Evolutionary conservation across 2,797 vertebrate species (phyloP).

Genomic region (Myotis planiceps): DNA sequence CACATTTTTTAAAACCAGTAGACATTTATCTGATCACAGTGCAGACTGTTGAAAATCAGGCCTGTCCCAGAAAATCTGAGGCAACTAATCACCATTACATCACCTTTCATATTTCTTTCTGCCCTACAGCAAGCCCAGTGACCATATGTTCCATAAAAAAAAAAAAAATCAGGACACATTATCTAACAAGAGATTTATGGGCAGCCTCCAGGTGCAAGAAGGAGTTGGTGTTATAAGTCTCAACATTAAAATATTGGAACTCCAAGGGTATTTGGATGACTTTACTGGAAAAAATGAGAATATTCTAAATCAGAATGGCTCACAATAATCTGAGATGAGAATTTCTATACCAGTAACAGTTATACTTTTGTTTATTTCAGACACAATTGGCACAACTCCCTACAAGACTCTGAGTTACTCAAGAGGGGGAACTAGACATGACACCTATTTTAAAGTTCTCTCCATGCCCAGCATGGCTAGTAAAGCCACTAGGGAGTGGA

Average conservation of each 20-base stretch:
- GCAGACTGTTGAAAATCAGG: slow-evolving; percentile 31
- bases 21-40: background rate
- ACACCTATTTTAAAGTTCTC: background rate
- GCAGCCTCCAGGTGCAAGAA: slow-evolving; percentile 73
- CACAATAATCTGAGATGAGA: slow-evolving; percentile 13
- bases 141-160: slow-evolving; percentile 64
- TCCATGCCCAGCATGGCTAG: background rate
- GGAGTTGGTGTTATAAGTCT: slow-evolving; percentile 56
- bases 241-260: slow-evolving; percentile 71
- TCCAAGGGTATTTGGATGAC: slow-evolving; percentile 66
- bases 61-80: slow-evolving; percentile 42
- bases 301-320: slow-evolving; percentile 45
- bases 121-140: slow-evolving; percentile 42
- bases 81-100: slow-evolving; percentile 59
- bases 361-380: slow-evolving; percentile 31
- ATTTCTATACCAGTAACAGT: background rate
- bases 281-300: slow-evolving; percentile 75
- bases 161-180: slow-evolving; percentile 56
- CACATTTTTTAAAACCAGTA: slow-evolving; percentile 20
- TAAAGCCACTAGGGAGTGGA: background rate
- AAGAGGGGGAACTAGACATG: background rate
- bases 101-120: slow-evolving; percentile 67
- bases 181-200: slow-evolving; percentile 75
- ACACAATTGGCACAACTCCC: background rate
- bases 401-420: background rate